Evolutionary conservation across 2,888 invertebrate species (phyloP).

Genomic region (Drosophila atroscutellata): DNA sequence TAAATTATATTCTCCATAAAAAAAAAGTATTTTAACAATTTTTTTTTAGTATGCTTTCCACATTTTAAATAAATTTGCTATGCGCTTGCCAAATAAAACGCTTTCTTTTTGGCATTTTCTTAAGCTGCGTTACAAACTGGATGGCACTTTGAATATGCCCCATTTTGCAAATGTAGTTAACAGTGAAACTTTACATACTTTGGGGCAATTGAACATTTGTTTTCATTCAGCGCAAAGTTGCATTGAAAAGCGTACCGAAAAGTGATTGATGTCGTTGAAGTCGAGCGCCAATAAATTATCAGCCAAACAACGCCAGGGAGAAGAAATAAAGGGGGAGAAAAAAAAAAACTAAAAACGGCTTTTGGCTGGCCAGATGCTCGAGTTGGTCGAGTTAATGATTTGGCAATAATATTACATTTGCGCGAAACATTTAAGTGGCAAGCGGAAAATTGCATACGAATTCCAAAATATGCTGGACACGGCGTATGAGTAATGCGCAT

Average conservation of each 20-base stretch:
- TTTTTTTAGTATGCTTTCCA: neutral
- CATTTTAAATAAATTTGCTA: neutral
- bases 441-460: constrained; percentile 75
- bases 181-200: constrained; percentile 68
- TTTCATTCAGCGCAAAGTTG: constrained; percentile 76
- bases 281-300: constrained; percentile 77
- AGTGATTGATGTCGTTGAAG: constrained; percentile 82
- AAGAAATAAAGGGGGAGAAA: constrained; percentile 7
- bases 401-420: constrained; percentile 76
- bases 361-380: constrained; percentile 66
- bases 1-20: neutral
- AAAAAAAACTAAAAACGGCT: neutral
- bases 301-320: constrained; percentile 18
- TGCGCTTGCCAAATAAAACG: neutral
- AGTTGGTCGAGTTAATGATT: constrained; percentile 78
- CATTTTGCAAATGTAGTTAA: neutral
- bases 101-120: neutral
- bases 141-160: neutral
- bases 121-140: neutral
- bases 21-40: neutral
- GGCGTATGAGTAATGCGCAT: constrained; percentile 63
- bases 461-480: constrained; percentile 56
- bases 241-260: constrained; percentile 78
- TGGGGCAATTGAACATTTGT: constrained; percentile 79
- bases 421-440: constrained; percentile 71